These are phyloP conservation scores for Chironomus tepperi DNA, from an alignment of 1,140 invertebrate genomes.

Conservation along the genomic window DNA sequence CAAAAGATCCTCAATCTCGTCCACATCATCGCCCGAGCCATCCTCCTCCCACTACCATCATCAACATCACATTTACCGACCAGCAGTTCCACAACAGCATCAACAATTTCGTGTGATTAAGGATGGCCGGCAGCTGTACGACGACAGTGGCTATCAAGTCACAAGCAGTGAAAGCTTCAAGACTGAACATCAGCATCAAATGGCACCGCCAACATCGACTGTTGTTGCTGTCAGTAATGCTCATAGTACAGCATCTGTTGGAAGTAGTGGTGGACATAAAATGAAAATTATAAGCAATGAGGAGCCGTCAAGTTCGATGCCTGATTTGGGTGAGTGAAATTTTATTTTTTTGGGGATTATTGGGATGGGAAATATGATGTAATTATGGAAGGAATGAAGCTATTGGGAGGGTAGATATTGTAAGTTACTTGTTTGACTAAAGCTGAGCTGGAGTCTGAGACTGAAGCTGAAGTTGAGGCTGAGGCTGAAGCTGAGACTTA, in stretches of 20 bases:
- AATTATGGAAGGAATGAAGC: no score
- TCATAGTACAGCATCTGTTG: background rate
- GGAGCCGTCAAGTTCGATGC: conserved; percentile 73
- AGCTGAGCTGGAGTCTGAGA: no score
- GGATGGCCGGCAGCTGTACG: background rate
- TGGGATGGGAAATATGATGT: no score
- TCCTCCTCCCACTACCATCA: no score
- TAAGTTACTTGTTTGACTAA: no score
- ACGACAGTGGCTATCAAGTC: background rate
- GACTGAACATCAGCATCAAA: background rate
- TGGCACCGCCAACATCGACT: conserved; percentile 5
- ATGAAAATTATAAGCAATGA: conserved; percentile 41
- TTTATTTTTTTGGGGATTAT: no score
- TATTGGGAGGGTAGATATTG: no score
- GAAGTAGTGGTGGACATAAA: background rate
- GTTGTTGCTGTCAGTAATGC: background rate
- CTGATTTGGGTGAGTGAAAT: conserved; percentile 63
- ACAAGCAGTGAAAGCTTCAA: background rate
- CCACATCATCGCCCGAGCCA: conserved; percentile 2
- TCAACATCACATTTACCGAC: background rate
- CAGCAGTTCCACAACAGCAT: background rate
- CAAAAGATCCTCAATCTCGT: background rate
- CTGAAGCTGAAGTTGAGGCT: no score
- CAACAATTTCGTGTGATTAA: conserved; percentile 16
- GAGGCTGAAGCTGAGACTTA: no score